Base-by-base conservation (phyloP, 2,113 vertebrate genomes). In the Aphyosemion australe region DNA sequence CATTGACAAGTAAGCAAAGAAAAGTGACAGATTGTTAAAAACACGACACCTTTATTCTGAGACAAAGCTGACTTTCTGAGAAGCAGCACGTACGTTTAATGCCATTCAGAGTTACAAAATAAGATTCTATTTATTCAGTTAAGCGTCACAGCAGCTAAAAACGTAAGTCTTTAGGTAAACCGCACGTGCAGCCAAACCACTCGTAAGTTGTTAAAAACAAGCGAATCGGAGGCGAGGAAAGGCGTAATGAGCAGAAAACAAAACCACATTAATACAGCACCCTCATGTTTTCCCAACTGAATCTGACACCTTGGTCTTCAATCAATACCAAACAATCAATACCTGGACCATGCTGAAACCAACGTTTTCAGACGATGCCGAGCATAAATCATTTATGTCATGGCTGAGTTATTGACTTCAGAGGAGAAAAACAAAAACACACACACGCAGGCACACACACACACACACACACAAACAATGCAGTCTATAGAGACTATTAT, bases 311-410 rank as follows among this genome's bases (percentile, higher is more conserved):
- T 73, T 46, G 54, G 57, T 78, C 76, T 71, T 72, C 69, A 73
- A 69, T 91, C 88, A 86, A 84, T 87, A 81, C 56, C 34, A 13
- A n/a, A 7, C n/a, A 21, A 85, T 90, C 88, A 53, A 88, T 87
- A 83, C 62, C 57, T 79, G 70, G 68, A 61, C 72, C 53, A 34
- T 41, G 79, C 78, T 80, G 67, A 86, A 85, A 83, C 79, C 81
- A 85, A 87, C 78, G 80, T 87, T 85, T 89, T 84, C 62, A 86
- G 69, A 79, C 56, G 67, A 77, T 72, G 78, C 64, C 50, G 49
- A 71, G 51, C 61, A 88, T 89, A 87, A 88, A 91, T 89, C 70
- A 87, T 88, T 84, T 39, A 90, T 87, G 72, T 72, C 70, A 71
- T 63, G 79, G 74, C 79, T 84, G 67, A 84, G 81, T 78, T 87